phyloP scores from a whole-genome alignment of 2,888 invertebrate species.

The Lasioglossum lativentre region DNA sequence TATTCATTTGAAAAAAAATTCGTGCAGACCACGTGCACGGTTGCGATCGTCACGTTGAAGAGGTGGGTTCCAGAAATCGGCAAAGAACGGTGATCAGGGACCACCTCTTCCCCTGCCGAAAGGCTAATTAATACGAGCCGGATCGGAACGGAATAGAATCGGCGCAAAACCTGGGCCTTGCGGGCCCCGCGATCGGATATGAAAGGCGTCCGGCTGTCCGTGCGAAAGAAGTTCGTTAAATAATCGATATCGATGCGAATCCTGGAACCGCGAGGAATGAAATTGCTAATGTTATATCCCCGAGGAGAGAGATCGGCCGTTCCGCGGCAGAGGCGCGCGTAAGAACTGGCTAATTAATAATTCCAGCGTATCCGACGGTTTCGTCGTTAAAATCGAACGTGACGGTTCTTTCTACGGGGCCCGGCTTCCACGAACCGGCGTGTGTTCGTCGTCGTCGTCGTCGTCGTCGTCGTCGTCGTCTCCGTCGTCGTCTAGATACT shows the following conservation, averaged over 20 bases:
- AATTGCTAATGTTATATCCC: conserved; percentile 82
- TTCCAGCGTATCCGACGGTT: conserved; percentile 75
- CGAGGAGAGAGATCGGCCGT: conserved; percentile 42
- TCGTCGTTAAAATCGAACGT: conserved; percentile 77
- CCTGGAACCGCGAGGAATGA: conserved; percentile 78
- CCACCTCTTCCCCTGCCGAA: not conserved
- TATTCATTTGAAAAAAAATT: not conserved
- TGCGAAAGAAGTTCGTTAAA: conserved; percentile 66
- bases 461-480: conserved; percentile 22
- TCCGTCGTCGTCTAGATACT: no score
- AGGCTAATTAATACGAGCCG: conserved; percentile 53
- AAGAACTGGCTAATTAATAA: conserved; percentile 80
- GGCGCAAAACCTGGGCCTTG: conserved; percentile 41
- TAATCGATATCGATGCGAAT: conserved; percentile 79
- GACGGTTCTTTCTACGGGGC: conserved; percentile 52
- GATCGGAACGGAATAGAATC: conserved; percentile 44
- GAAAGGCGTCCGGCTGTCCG: conserved; percentile 24
- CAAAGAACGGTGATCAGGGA: conserved; percentile 1
- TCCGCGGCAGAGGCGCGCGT: conserved; percentile 51
- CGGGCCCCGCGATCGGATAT: conserved; percentile 44
- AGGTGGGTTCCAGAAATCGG: conserved; percentile 16
- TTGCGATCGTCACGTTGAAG: not conserved
- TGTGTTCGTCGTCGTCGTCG: not conserved
- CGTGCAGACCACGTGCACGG: not conserved
- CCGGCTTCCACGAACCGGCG: conserved; percentile 60